Evolutionary conservation across 2,888 invertebrate genomes (phyloP), one percentile per base, ranked within the genome.

Genomic region (Synanthedon formicaeformis): DNA sequence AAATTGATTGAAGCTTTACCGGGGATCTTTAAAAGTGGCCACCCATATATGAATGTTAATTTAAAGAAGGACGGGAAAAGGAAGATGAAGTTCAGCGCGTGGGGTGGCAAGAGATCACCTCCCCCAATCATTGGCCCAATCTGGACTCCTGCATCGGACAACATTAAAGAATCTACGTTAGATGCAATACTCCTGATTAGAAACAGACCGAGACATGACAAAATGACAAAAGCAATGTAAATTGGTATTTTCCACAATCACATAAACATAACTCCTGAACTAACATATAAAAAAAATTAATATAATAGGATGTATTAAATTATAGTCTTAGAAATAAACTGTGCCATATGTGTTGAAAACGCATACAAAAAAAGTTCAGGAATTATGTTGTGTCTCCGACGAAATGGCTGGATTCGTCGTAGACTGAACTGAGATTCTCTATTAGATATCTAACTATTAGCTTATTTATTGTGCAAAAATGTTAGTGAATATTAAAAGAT

Each of bases 71-170:
- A 86, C 54, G 86, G 85, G 0, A 87, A 86, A 59, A 70, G 86
- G 63, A 86, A 86, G 67, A 81, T 85, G 4, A 86, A 86, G 56
- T 87, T 87, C 53, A 87, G 86, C 57, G 79, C 82, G 14, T 86
- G 87, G 87, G 86, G 86, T 0, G 87, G 87, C 0, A 86, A 87
- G 56, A 66, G 86, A 45, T 78, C 85, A 0, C 86, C 86, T 0
- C 86, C 86, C 0, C 86, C 86, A 0, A 81, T 87, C 41, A 86
- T 87, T n/a, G 86, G 86, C 0, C 86, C 86, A 0, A 83, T 87
- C 41, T 86, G 86, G 86, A 81, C 79, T 0, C 85, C 84, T 0
- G 68, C 78, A 0, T 57, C 75, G 0, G 67, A 73, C 51, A 65
- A 74, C 50, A 16, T 73, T 1, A 80, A 80, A 55, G 83, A 82